Percentiles rank a stretch among this genome's conserved stretches.
These are phyloP conservation scores for Aepyceros melampus DNA, from an alignment of 2,113 vertebrate species.

Conservation along the genomic window DNA sequence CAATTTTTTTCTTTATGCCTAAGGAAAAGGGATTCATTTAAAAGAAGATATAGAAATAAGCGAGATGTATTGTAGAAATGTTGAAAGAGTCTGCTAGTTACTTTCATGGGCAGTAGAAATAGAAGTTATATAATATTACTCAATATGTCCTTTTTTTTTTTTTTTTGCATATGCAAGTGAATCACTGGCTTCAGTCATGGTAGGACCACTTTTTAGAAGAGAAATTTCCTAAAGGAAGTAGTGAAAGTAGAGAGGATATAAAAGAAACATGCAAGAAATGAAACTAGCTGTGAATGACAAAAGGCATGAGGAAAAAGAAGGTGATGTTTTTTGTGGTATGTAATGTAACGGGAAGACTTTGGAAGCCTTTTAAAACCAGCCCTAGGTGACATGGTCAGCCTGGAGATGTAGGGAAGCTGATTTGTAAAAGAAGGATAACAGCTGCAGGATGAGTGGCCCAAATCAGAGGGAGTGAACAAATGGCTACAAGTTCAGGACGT, in stretches of 20 bases:
- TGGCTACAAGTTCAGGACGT: neutral
- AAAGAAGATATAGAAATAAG: neutral
- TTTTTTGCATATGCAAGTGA: neutral
- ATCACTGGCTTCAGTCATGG: neutral
- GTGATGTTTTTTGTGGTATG: neutral
- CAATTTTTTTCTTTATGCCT: neutral
- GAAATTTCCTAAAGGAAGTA: neutral
- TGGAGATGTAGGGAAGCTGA: neutral
- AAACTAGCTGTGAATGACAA: neutral
- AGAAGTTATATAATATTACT: neutral
- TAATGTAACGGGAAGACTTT: neutral
- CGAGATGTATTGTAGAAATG: neutral
- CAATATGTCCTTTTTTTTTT: neutral
- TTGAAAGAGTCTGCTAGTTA: neutral
- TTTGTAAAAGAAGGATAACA: neutral
- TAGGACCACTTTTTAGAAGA: neutral
- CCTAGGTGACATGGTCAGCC: neutral
- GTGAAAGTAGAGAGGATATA: neutral
- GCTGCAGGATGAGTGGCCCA: neutral
- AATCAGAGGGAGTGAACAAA: neutral
- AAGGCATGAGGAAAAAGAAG: neutral
- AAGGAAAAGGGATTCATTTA: neutral
- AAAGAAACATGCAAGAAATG: neutral
- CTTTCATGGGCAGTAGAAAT: neutral
- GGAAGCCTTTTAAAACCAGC: neutral